phyloP scores from a whole-genome alignment of 2,797 vertebrate species.

The Crocidura indochinensis region DNA sequence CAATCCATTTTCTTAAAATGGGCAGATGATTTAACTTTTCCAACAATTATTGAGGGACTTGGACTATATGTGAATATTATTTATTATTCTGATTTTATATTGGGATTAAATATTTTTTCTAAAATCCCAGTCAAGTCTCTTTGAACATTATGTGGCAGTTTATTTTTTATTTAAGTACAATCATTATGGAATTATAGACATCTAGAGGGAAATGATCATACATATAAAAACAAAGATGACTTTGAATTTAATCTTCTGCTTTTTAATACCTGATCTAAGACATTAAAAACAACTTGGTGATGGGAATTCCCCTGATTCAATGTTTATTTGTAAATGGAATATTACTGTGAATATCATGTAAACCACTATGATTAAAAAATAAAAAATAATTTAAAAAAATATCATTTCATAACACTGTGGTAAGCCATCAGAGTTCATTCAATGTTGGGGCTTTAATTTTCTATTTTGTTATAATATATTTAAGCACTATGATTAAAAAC shows the following conservation, averaged over 20 bases:
- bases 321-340: too few relatives aligned
- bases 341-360: too few relatives aligned
- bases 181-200: background rate
- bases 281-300: too few relatives aligned
- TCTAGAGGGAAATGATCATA: background rate
- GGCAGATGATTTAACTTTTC: background rate
- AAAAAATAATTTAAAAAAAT: too few relatives aligned
- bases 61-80: background rate
- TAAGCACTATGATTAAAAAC: too few relatives aligned
- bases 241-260: constrained; percentile 32
- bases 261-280: background rate
- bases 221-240: background rate
- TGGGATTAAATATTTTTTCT: background rate
- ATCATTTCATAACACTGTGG: background rate
- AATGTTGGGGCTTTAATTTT: background rate
- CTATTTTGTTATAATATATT: too few relatives aligned
- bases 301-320: too few relatives aligned
- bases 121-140: background rate
- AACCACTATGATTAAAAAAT: too few relatives aligned
- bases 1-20: background rate
- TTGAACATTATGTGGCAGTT: background rate
- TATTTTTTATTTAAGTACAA: constrained; percentile 14
- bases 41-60: background rate
- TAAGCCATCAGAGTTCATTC: background rate
- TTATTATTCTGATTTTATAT: background rate